A percentile compares a stretch with the other conserved stretches of the same genome.
phyloP scores from a whole-genome alignment of 2,113 vertebrate species.

The Protomyctophum bolini region DNA sequence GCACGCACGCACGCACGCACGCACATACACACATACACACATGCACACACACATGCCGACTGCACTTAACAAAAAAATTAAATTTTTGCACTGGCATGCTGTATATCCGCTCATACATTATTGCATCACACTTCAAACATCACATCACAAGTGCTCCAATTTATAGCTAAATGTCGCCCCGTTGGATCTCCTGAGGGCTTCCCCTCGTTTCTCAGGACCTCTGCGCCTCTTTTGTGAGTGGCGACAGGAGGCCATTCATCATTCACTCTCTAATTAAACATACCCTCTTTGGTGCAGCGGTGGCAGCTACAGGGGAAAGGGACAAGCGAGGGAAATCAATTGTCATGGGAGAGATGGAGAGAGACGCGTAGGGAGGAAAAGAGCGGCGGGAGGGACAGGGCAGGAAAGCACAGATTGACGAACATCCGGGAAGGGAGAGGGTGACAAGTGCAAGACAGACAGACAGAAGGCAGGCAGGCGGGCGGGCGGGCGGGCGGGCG shows the following conservation, averaged over 20 bases:
- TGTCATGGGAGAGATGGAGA: slow-evolving; percentile 40
- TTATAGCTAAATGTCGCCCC: slow-evolving; percentile 32
- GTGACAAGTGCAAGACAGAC: not conserved
- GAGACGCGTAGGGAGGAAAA: slow-evolving; percentile 31
- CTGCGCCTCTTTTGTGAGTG: slow-evolving; percentile 44
- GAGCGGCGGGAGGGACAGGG: not conserved
- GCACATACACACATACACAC: not conserved
- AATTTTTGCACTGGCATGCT: too few relatives aligned
- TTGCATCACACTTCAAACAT: slow-evolving; percentile 17
- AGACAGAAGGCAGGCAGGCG: slow-evolving; percentile 24
- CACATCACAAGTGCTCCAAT: slow-evolving; percentile 31
- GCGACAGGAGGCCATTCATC: slow-evolving; percentile 61
- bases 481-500: too few relatives aligned
- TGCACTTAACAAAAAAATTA: too few relatives aligned
- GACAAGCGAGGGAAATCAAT: slow-evolving; percentile 63
- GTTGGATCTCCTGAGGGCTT: slow-evolving; percentile 22
- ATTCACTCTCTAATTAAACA: slow-evolving; percentile 68
- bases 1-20: not conserved
- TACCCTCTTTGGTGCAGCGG: slow-evolving; percentile 44
- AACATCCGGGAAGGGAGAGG: too few relatives aligned
- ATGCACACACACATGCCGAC: too few relatives aligned
- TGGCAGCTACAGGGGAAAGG: slow-evolving; percentile 51
- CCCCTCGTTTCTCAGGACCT: slow-evolving; percentile 2
- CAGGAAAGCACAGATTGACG: not conserved
- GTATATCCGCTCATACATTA: not conserved